Percentiles rank a stretch among this genome's conserved stretches.
Evolutionary conservation across 2,113 vertebrate species (phyloP).

Genomic region (Phalacrocorax carbo): DNA sequence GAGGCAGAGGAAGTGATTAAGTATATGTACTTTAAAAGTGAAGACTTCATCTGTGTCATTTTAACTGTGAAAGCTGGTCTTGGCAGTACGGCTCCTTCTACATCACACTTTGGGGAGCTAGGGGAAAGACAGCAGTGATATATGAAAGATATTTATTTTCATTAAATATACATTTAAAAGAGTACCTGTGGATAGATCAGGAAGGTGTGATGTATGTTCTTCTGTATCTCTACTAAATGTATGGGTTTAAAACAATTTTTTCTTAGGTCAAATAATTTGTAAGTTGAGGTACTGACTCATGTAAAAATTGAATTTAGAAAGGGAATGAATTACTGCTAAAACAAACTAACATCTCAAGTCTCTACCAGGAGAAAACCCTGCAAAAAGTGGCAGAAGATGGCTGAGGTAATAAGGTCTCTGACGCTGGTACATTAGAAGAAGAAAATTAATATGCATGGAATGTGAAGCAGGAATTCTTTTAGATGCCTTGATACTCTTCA

Average conservation of each 20-base stretch:
- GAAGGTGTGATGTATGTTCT: not conserved
- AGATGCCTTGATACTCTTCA: not conserved
- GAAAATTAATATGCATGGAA: not conserved
- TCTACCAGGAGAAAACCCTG: not conserved
- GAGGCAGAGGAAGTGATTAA: not conserved
- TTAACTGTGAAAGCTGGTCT: not conserved
- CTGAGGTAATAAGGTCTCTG: not conserved
- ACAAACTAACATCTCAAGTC: not conserved
- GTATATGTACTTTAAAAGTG: not conserved
- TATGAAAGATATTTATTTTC: not conserved
- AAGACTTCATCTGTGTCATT: not conserved
- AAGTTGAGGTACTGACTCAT: not conserved
- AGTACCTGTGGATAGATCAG: not conserved
- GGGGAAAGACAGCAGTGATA: not conserved
- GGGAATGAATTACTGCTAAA: not conserved
- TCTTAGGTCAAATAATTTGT: not conserved
- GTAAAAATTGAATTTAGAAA: not conserved
- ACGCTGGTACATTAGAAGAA: not conserved
- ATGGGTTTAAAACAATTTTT: not conserved
- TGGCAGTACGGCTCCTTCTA: not conserved
- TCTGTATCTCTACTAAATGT: not conserved
- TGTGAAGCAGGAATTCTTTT: not conserved
- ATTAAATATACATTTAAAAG: not conserved
- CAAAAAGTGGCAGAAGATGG: not conserved
- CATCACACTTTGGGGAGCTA: not conserved